phyloP scores from a whole-genome alignment of 2,888 invertebrate species.

The Rhamnusium bicolor region DNA sequence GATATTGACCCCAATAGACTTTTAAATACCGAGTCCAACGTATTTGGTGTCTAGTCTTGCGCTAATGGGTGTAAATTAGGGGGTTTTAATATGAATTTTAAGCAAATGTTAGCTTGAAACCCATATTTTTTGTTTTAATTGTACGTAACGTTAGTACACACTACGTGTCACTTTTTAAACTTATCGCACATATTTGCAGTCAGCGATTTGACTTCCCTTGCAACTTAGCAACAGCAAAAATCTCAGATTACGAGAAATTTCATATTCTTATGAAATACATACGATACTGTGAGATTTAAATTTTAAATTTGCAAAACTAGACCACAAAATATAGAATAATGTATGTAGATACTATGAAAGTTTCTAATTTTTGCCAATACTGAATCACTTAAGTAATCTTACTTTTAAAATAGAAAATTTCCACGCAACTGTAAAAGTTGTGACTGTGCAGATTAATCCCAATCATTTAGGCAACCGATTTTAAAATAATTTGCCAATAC shows the following conservation, averaged over 20 bases:
- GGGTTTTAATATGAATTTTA: background rate
- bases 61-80: slow-evolving; percentile 30
- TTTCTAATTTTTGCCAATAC: slow-evolving; percentile 14
- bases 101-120: background rate
- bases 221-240: slow-evolving; percentile 31
- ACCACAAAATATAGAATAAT: slow-evolving; percentile 18
- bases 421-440: background rate
- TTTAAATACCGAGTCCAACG: slow-evolving; percentile 33
- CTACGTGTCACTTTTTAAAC: slow-evolving; percentile 34
- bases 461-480: background rate
- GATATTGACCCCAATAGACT: slow-evolving; percentile 44
- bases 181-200: slow-evolving; percentile 24
- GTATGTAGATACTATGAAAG: background rate
- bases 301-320: slow-evolving; percentile 42
- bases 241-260: slow-evolving; percentile 20
- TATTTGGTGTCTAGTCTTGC: slow-evolving; percentile 17
- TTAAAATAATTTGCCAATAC: background rate
- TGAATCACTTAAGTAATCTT: background rate
- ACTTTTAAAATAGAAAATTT: slow-evolving; percentile 3
- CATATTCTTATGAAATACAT: slow-evolving; percentile 17
- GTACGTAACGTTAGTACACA: background rate
- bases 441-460: background rate
- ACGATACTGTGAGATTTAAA: slow-evolving; percentile 37
- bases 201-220: slow-evolving; percentile 25
- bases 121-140: background rate